phyloP scores from a whole-genome alignment of 2,113 vertebrate species.

The Tetrax tetrax region DNA sequence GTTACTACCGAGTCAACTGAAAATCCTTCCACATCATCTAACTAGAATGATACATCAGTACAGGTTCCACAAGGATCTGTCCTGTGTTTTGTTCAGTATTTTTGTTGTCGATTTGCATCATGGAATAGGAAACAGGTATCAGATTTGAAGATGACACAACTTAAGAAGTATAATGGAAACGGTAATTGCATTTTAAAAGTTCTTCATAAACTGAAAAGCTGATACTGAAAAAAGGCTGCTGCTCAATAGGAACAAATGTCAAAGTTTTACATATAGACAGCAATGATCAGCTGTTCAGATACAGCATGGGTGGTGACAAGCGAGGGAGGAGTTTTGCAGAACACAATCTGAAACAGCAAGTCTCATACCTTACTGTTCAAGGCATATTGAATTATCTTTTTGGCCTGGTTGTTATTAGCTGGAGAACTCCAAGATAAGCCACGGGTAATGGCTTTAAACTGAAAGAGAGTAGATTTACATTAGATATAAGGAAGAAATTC shows the following conservation, averaged over 20 bases:
- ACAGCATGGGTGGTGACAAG: not conserved
- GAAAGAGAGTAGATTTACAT: no score
- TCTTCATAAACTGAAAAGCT: not conserved
- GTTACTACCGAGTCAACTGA: not conserved
- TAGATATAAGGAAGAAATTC: no score
- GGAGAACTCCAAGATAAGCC: not conserved
- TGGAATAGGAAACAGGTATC: not conserved
- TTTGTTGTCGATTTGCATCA: not conserved
- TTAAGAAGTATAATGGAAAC: not conserved
- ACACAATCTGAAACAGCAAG: not conserved
- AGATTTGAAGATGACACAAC: not conserved
- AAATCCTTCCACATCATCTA: not conserved
- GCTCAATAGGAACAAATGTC: not conserved
- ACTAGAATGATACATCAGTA: not conserved
- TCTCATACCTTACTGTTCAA: not conserved
- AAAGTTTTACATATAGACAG: not conserved
- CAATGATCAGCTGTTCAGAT: not conserved
- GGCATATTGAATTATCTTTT: not conserved
- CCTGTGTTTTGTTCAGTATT: not conserved
- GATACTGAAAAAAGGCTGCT: not conserved
- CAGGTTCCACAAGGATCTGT: not conserved
- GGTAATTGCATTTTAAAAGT: not conserved
- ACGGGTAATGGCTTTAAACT: no score
- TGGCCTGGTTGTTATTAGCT: not conserved
- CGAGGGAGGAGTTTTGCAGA: not conserved